Evolutionary conservation across 2,797 vertebrate genomes (phyloP), one percentile per base, ranked within the genome.

Genomic region (Sebastes flavidus): DNA sequence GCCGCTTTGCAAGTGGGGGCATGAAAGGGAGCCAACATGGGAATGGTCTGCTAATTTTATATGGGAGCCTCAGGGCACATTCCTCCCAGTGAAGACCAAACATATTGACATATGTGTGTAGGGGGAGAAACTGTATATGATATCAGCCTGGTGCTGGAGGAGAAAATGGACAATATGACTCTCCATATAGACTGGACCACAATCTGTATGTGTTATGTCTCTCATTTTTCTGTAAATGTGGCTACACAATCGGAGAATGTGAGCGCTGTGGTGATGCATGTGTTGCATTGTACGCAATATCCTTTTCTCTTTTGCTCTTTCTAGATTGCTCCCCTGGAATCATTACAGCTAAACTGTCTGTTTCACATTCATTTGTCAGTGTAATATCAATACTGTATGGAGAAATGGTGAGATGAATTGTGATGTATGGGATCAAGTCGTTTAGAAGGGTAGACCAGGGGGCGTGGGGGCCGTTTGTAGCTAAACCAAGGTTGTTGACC

Each of bases 11-110:
- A 87, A 93, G 89, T 88, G 90, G 92, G 90, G 87, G 92, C 93
- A 92, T 94, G 91, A 94, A 93, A 95, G 91, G 87, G 88, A 94
- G 81, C 88, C 94, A 90, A 94, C 92, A 93, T 89, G 94, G 95
- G 94, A 95, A 93, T 93, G 93, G 92, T 90, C 94, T 86, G 84
- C 91, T 94, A 94, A 95, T 95, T 95, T 94, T 88, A 93, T 94
- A 93, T 93, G 90, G 89, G 86, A 88, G 94, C 94, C 95, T 91
- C 87, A 91, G 94, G 95, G 94, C 92, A 92, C 93, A 95, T 95
- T 94, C 93, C 93, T 93, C 86, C 88, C 88, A 90, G 89, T 91
- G 89, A 95, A 93, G 92, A 93, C 90, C 91, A 94, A 95, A 93
- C 92, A 94, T 95, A 95, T 94, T 94, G 93, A 95, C 92, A 93